phyloP scores from a whole-genome alignment of 2,888 invertebrate genomes.

The Ochropleura plecta region DNA sequence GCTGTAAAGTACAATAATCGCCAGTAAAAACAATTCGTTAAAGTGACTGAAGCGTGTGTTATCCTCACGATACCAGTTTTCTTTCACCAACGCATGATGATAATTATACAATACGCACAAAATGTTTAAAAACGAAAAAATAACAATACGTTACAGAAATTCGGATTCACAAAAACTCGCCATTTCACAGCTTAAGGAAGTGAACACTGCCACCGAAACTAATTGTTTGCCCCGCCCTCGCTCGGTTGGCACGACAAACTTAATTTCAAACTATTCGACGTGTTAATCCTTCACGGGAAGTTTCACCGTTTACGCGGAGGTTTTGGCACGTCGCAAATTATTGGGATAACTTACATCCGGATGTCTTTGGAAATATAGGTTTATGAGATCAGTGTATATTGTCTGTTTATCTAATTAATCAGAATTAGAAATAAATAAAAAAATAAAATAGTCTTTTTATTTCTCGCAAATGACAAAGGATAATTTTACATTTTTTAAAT shows the following conservation, averaged over 20 bases:
- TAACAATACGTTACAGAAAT: not conserved
- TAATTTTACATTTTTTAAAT: no score
- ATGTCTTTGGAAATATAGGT: conserved; percentile 28
- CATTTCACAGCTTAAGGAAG: conserved; percentile 15
- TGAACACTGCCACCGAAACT: conserved; percentile 45
- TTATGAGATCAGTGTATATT: not conserved
- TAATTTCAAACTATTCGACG: conserved; percentile 55
- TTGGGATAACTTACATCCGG: conserved; percentile 32
- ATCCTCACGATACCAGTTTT: no score
- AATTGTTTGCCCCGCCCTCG: conserved; percentile 45
- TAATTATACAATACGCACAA: no score
- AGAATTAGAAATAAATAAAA: no score
- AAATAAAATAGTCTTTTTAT: no score
- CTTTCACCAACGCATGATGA: no score
- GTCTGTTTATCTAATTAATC: not conserved
- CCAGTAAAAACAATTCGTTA: no score
- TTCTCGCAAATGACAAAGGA: no score
- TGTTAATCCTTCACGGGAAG: conserved; percentile 45
- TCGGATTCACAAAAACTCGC: not conserved
- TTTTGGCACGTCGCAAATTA: conserved; percentile 37
- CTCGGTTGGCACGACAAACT: conserved; percentile 39
- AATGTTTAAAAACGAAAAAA: not conserved
- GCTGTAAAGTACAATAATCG: no score
- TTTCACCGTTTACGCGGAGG: conserved; percentile 23
- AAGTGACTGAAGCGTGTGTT: no score